These are phyloP conservation scores for Glyphotaelius pellucidus DNA, from an alignment of 2,888 invertebrate species.

Conservation along the genomic window DNA sequence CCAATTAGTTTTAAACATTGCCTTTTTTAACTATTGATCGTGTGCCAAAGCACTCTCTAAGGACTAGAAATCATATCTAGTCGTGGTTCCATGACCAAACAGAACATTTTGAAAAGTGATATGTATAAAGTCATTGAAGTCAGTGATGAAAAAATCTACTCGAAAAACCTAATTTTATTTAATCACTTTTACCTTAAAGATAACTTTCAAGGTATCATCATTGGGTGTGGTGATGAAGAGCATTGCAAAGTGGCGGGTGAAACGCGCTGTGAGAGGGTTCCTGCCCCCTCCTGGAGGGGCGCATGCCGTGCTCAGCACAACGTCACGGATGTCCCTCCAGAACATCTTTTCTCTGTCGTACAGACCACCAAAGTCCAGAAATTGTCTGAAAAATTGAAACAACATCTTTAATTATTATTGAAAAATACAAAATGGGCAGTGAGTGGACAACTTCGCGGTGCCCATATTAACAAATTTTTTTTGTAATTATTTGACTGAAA, in stretches of 20 bases:
- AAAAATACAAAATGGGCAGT: too few species aligned
- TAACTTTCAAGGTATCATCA: constrained; percentile 85
- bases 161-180: too few species aligned
- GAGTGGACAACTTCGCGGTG: too few species aligned
- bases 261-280: constrained; percentile 89
- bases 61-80: too few species aligned
- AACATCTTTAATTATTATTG: neutral
- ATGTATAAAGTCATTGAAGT: too few species aligned
- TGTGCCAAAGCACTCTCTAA: neutral
- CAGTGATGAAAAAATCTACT: too few species aligned
- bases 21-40: neutral
- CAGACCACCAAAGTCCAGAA: constrained; percentile 86
- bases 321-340: constrained; percentile 92
- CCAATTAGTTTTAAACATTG: neutral
- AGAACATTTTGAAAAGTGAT: too few species aligned
- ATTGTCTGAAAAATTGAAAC: constrained; percentile 76
- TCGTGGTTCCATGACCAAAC: too few species aligned
- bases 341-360: constrained; percentile 92
- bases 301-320: constrained; percentile 89
- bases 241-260: constrained; percentile 93
- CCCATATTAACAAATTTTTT: too few species aligned
- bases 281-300: constrained; percentile 95
- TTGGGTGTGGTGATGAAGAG: constrained; percentile 90
- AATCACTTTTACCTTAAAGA: constrained; percentile 79
- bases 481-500: too few species aligned